These are phyloP conservation scores for Oxytorus armatus DNA, from an alignment of 2,888 invertebrate species.

Conservation along the genomic window DNA sequence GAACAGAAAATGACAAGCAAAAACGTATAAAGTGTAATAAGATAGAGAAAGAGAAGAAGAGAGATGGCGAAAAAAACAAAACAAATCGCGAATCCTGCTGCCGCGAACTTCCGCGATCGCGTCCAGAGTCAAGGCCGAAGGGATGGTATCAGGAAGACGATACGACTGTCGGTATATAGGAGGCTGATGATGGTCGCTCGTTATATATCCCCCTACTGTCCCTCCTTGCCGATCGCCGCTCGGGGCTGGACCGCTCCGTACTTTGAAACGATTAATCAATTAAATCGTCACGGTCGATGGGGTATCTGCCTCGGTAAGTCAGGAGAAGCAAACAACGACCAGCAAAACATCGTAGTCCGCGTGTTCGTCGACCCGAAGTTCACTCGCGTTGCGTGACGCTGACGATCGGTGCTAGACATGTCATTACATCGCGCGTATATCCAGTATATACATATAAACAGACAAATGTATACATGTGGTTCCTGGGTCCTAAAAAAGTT, in stretches of 20 bases:
- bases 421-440: constrained; percentile 75
- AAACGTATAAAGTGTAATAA: constrained; percentile 18
- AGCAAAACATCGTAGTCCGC: constrained; percentile 50
- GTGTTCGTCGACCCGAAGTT: constrained; percentile 70
- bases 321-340: constrained; percentile 26
- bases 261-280: constrained; percentile 77
- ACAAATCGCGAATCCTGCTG: constrained; percentile 66
- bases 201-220: constrained; percentile 37
- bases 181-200: constrained; percentile 22
- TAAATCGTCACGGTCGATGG: constrained; percentile 75
- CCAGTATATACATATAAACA: constrained; percentile 61
- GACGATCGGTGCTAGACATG: constrained; percentile 75
- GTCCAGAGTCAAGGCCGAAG: constrained; percentile 75
- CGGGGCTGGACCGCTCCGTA: constrained; percentile 62
- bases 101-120: constrained; percentile 65
- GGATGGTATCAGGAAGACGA: constrained; percentile 63
- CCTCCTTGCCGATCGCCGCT: neutral
- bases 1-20: constrained; percentile 1
- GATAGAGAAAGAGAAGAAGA: neutral
- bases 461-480: no score
- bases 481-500: no score
- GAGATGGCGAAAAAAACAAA: constrained; percentile 15
- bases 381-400: constrained; percentile 77
- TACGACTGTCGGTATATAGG: constrained; percentile 37
- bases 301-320: constrained; percentile 61